A percentile compares a stretch with the other conserved stretches of the same genome.
These are phyloP conservation scores for Ceratina calcarata DNA, from an alignment of 1,140 invertebrate species.

Conservation along the genomic window DNA sequence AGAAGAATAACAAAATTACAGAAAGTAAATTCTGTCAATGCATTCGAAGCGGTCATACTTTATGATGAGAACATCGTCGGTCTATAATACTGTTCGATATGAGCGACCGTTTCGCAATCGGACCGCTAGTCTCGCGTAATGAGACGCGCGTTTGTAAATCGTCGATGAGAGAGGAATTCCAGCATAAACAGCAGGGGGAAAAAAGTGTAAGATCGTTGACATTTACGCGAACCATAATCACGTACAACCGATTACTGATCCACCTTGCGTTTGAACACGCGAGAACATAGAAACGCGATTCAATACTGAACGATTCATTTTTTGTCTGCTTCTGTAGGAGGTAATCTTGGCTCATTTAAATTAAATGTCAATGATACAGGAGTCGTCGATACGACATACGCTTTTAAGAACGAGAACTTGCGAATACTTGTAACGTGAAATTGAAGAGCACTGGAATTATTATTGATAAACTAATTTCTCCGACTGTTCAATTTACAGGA, in stretches of 20 bases:
- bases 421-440: too few species aligned
- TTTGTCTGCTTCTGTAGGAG: neutral
- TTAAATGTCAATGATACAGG: too few species aligned
- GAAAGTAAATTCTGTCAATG: neutral
- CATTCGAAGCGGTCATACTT: too few species aligned
- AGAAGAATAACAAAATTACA: neutral
- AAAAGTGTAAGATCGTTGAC: slow-evolving; percentile 71
- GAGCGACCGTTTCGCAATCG: slow-evolving; percentile 62
- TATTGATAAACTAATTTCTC: neutral
- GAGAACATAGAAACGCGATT: slow-evolving; percentile 4
- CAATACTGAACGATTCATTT: slow-evolving; percentile 22
- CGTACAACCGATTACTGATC: slow-evolving; percentile 64
- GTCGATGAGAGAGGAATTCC: slow-evolving; percentile 54
- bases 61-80: slow-evolving; percentile 4
- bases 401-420: too few species aligned
- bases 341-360: too few species aligned
- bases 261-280: neutral
- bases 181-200: slow-evolving; percentile 57
- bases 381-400: too few species aligned
- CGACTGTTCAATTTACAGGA: slow-evolving; percentile 81
- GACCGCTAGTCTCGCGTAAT: slow-evolving; percentile 62
- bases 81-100: slow-evolving; percentile 36
- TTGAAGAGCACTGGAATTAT: neutral
- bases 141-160: slow-evolving; percentile 63
- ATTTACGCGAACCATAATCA: slow-evolving; percentile 74